Conservation (phyloP, 2,113 vertebrate genomes). For the Anarrhichthys ocellatus region DNA sequence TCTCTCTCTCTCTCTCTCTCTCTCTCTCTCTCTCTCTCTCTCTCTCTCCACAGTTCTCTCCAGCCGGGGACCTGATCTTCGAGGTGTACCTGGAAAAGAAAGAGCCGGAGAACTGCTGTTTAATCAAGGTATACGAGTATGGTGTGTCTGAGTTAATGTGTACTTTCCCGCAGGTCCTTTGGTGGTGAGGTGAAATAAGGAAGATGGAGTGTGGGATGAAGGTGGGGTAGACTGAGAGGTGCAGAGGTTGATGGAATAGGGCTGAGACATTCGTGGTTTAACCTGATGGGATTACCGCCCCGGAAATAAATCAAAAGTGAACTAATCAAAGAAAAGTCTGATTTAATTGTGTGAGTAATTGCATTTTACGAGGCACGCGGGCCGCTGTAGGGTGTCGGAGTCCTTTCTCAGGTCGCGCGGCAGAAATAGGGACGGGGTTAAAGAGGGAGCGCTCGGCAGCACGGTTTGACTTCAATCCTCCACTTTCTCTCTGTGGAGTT, state of each 20-base stretch:
- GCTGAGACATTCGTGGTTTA: conserved; percentile 64
- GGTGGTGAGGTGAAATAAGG: conserved; percentile 34
- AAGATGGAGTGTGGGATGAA: conserved; percentile 1
- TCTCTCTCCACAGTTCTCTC: conserved; percentile 86
- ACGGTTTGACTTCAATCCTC: conserved; percentile 39
- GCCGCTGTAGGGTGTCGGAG: conserved; percentile 59
- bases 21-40: neutral
- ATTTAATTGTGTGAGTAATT: conserved; percentile 82
- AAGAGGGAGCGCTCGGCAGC: conserved; percentile 37
- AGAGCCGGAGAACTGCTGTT: conserved; percentile 91
- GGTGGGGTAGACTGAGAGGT: conserved; percentile 32
- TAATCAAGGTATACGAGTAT: conserved; percentile 87
- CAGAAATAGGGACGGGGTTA: conserved; percentile 20
- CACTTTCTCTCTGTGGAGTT: conserved; percentile 29
- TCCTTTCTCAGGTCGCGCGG: conserved; percentile 32
- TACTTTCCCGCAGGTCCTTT: conserved; percentile 8
- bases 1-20: conserved; percentile 78
- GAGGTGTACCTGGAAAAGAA: conserved; percentile 95
- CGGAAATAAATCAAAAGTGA: conserved; percentile 76
- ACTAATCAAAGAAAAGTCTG: conserved; percentile 79
- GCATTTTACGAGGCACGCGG: conserved; percentile 61
- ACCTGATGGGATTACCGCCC: conserved; percentile 72
- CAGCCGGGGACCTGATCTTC: conserved; percentile 95
- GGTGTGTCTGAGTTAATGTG: conserved; percentile 20
- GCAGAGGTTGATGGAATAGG: conserved; percentile 67